These are phyloP conservation scores for Cordilura impudica DNA, from an alignment of 2,888 invertebrate species.

Conservation along the genomic window DNA sequence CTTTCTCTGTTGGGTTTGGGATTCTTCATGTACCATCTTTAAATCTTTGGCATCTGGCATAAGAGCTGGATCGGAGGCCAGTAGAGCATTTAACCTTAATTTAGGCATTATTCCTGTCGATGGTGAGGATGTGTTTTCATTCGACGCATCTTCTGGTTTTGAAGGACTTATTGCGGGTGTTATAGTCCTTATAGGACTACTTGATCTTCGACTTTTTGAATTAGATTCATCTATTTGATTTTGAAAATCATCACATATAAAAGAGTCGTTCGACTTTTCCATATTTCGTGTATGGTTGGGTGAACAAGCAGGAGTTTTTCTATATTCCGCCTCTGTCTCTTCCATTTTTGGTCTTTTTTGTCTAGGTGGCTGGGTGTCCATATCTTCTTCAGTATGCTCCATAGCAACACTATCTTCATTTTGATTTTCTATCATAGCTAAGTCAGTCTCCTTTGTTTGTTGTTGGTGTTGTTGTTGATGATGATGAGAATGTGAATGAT, in stretches of 20 bases:
- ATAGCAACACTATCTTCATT: constrained; percentile 26
- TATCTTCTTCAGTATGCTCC: constrained; percentile 18
- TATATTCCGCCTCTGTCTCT: constrained; percentile 63
- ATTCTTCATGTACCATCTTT: constrained; percentile 72
- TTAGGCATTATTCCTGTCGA: constrained; percentile 79
- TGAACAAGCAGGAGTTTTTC: constrained; percentile 24
- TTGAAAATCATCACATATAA: constrained; percentile 54
- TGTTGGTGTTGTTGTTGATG: constrained; percentile 43
- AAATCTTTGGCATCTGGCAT: constrained; percentile 83
- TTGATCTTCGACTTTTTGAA: constrained; percentile 49
- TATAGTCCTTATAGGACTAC: constrained; percentile 42
- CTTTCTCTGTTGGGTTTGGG: constrained; percentile 66
- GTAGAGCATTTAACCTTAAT: constrained; percentile 86
- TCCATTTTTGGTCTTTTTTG: constrained; percentile 58
- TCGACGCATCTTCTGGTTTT: constrained; percentile 47
- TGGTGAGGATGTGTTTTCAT: constrained; percentile 58
- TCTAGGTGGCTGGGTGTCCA: constrained; percentile 45
- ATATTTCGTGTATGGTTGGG: constrained; percentile 15
- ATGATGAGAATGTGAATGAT: constrained; percentile 26
- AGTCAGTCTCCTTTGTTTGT: constrained; percentile 53
- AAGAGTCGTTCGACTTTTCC: constrained; percentile 29
- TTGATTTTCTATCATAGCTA: constrained; percentile 28
- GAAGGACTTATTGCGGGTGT: constrained; percentile 62
- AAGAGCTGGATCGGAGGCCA: constrained; percentile 90
- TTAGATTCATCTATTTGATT: constrained; percentile 49